A percentile compares a stretch with the other conserved stretches of the same genome.
Conservation (phyloP, 2,797 vertebrate genomes). For the Cryptoblepharus egeriae region DNA sequence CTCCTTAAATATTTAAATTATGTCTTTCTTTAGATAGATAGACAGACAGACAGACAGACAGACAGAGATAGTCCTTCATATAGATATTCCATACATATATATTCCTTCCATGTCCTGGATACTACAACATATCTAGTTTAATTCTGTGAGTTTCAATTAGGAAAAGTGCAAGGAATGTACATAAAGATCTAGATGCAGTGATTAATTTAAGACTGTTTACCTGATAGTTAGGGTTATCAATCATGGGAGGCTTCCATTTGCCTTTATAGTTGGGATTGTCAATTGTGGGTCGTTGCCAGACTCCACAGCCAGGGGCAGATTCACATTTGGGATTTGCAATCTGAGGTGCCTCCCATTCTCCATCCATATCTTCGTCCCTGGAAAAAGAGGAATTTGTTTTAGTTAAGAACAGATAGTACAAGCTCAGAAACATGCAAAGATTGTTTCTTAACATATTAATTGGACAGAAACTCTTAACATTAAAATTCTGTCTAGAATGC, state of each 20-base stretch:
- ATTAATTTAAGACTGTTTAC: constrained; percentile 68
- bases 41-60: no score
- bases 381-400: constrained; percentile 40
- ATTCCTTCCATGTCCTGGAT: not conserved
- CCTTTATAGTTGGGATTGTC: constrained; percentile 97
- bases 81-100: not conserved
- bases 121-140: not conserved
- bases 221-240: constrained; percentile 98
- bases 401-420: not conserved
- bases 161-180: no score
- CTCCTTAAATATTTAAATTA: not conserved
- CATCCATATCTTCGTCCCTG: constrained; percentile 99
- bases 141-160: no score
- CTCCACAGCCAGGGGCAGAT: constrained; percentile 90
- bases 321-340: constrained; percentile 93
- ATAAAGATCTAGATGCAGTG: not conserved
- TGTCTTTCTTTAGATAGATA: no score
- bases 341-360: constrained; percentile 99
- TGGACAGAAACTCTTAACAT: no score
- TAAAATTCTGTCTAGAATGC: no score
- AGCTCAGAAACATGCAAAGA: not conserved
- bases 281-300: constrained; percentile 91
- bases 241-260: constrained; percentile 98
- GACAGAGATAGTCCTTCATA: no score
- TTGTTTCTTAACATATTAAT: not conserved